Conservation (phyloP, 2,113 vertebrate genomes). For the Pomatorhinus ruficollis region DNA sequence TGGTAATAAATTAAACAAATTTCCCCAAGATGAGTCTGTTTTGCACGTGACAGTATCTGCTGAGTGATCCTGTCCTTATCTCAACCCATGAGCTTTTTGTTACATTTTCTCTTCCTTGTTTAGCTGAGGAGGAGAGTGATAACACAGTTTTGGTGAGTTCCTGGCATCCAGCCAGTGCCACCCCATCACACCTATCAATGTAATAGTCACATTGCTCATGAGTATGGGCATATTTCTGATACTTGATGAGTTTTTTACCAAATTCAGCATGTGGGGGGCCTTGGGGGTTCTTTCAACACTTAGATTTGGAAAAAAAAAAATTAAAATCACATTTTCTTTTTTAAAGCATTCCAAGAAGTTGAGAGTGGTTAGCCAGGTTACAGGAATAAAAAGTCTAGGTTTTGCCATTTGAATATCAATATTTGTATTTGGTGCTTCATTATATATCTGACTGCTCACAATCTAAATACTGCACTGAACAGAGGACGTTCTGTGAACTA, state of each 20-base stretch:
- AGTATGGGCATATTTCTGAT: background rate
- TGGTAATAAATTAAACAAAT: background rate
- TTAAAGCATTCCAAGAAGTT: background rate
- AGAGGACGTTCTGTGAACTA: background rate
- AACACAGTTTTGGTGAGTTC: background rate
- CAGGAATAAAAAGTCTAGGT: background rate
- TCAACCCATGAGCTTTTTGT: background rate
- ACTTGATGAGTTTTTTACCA: background rate
- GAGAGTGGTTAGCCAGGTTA: background rate
- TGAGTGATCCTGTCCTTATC: background rate
- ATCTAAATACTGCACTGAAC: background rate
- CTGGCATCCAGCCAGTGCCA: background rate
- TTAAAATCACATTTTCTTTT: background rate
- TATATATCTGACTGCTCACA: background rate
- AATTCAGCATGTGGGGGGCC: background rate
- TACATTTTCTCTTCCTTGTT: background rate
- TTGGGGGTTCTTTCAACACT: background rate
- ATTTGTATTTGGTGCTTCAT: background rate
- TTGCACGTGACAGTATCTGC: background rate
- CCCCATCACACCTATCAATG: background rate
- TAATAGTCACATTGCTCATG: background rate
- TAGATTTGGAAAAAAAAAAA: background rate
- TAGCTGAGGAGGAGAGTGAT: background rate
- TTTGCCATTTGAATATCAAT: background rate
- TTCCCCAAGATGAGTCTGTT: background rate